These are phyloP conservation scores for Siniperca obscura DNA, from an alignment of 2,797 vertebrate genomes.

Conservation along the genomic window DNA sequence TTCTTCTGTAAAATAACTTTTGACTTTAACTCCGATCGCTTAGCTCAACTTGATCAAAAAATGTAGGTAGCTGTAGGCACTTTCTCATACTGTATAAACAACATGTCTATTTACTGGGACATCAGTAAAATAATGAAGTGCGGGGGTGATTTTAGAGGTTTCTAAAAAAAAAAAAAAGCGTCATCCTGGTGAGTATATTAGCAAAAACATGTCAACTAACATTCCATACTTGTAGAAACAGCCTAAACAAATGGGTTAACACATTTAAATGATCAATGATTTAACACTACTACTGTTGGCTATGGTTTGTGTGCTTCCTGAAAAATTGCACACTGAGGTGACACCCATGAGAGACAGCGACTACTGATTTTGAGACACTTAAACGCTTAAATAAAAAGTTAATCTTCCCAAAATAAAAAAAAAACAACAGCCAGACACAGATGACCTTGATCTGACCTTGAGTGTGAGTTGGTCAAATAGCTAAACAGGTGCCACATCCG, in stretches of 20 bases:
- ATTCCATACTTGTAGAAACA: background rate
- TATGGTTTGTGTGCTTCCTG: conserved; percentile 27
- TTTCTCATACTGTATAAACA: background rate
- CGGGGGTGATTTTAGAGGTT: background rate
- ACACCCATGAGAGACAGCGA: conserved; percentile 25
- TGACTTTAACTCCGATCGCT: background rate
- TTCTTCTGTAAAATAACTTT: background rate
- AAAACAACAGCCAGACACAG: too few species aligned
- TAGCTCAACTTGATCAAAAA: background rate
- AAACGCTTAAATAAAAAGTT: too few species aligned
- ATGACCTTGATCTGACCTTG: conserved; percentile 7
- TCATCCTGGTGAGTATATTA: background rate
- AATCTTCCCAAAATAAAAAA: too few species aligned
- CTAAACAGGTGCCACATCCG: conserved; percentile 32
- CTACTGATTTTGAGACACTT: too few species aligned
- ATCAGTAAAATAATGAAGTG: background rate
- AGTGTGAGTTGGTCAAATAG: conserved; percentile 23
- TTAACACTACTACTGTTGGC: conserved; percentile 7
- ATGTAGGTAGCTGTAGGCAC: background rate
- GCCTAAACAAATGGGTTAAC: background rate
- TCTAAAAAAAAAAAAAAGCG: background rate
- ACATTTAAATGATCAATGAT: conserved; percentile 26
- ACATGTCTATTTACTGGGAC: background rate
- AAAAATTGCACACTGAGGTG: conserved; percentile 28
- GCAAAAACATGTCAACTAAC: background rate